phyloP scores from a whole-genome alignment of 2,113 vertebrate genomes.

The Aramus guarauna region DNA sequence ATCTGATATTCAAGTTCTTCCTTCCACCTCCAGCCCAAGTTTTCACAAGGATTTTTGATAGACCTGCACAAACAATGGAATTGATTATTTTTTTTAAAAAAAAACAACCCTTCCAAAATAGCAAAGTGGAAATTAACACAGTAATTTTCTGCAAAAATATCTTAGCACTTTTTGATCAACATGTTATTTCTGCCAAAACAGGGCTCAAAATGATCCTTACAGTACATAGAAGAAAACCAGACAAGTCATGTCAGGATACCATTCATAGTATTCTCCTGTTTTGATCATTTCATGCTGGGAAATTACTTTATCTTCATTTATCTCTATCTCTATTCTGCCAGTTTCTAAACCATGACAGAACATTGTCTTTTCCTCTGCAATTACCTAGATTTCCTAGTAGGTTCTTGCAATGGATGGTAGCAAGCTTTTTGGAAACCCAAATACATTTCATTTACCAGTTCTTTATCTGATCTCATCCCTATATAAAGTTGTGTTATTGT shows the following conservation, averaged over 20 bases:
- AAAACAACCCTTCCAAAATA: neutral
- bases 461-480: neutral
- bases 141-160: neutral
- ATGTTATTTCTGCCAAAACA: neutral
- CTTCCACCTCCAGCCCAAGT: neutral
- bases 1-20: neutral
- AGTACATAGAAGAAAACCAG: neutral
- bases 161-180: neutral
- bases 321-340: neutral
- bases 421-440: neutral
- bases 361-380: neutral
- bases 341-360: neutral
- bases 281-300: neutral
- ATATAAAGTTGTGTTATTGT: neutral
- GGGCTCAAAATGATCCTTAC: neutral
- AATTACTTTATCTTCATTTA: neutral
- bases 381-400: neutral
- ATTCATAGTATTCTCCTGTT: neutral
- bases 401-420: neutral
- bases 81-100: neutral
- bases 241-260: neutral
- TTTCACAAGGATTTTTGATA: neutral
- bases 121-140: neutral
- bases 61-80: neutral
- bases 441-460: neutral